Evolutionary conservation across 2,888 invertebrate species (phyloP).

Genomic region (Leptogaster cylindrica): DNA sequence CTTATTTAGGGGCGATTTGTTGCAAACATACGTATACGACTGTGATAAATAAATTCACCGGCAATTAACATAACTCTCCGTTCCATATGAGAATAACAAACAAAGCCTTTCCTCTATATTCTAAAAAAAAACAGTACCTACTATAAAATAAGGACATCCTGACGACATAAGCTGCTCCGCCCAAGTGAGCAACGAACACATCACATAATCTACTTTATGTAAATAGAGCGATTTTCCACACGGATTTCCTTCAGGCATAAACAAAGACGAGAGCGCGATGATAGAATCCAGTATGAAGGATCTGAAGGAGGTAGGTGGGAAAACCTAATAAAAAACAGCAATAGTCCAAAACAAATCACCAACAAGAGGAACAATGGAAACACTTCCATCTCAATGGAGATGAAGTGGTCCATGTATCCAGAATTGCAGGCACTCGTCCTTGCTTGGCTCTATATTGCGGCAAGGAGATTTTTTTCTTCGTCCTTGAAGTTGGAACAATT

Average conservation of each 20-base stretch:
- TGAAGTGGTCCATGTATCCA: conserved; percentile 10
- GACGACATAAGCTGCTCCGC: conserved; percentile 7
- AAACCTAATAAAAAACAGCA: conserved; percentile 11
- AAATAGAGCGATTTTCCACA: conserved; percentile 41
- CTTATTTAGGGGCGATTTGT: too few relatives aligned
- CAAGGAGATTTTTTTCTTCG: conserved; percentile 13
- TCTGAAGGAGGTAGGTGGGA: not conserved
- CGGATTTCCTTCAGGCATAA: conserved; percentile 37
- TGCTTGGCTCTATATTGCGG: not conserved
- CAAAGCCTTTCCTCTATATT: too few relatives aligned
- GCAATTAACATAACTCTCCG: conserved; percentile 22
- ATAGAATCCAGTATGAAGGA: conserved; percentile 34
- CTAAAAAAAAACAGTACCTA: not conserved
- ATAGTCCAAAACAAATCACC: conserved; percentile 29
- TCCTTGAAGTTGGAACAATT: not conserved
- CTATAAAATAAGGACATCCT: conserved; percentile 12
- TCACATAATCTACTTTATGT: conserved; percentile 7
- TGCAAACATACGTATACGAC: too few relatives aligned
- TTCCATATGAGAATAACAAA: conserved; percentile 7
- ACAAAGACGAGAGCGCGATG: conserved; percentile 23
- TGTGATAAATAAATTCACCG: too few relatives aligned
- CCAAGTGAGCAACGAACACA: not conserved
- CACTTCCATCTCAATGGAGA: conserved; percentile 12
- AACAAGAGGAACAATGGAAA: conserved; percentile 11
- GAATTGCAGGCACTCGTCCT: conserved; percentile 15